Base-by-base conservation (phyloP, 2,113 vertebrate genomes). In the Elanus axillaris region DNA sequence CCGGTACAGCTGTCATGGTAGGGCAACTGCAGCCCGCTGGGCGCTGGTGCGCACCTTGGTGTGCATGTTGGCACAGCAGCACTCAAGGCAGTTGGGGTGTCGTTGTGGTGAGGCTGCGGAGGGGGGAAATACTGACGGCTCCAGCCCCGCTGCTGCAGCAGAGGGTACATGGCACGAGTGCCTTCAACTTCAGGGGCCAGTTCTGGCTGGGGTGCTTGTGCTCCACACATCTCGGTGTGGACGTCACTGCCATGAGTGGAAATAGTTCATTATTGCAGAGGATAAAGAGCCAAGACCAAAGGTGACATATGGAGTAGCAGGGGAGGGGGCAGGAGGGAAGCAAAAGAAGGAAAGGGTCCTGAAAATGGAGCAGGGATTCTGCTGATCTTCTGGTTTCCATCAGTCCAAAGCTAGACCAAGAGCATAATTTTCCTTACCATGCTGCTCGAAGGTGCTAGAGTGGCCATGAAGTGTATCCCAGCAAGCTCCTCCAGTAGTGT, bases 111-210 rank as follows among this genome's bases (percentile, higher is more conserved):
- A 32, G 62, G 48, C 75, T 45, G 48, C 10, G 16, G 21, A 9
- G 14, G 15, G 50, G 50, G 15, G 40, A 18, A 34, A 4, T 3
- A 6, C 38, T 48, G 74, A 1, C 36, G 40, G 18, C 31, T 45
- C 42, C 1, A 16, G 72, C 0, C 23, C 42, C 1, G 2, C 31
- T 16, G 43, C 68, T 40, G 34, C 34, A 25, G n/a, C n/a, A n/a
- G n/a, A n/a, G n/a, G n/a, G n/a, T n/a, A n/a, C n/a, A n/a, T n/a
- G n/a, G n/a, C n/a, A n/a, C n/a, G n/a, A n/a, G n/a, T n/a, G n/a
- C n/a, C n/a, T 19, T 1, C 38, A 1, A 0, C 3, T 5, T 2
- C 6, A 0, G 40, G 10, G 7, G 4, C 13, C 5, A 1, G 1
- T 3, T 7, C 8, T 5, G 50, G 18, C 2, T 8, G 8, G 5